These are phyloP conservation scores for Cyanoramphus novaezelandiae DNA, from an alignment of 2,113 vertebrate species.

Conservation along the genomic window DNA sequence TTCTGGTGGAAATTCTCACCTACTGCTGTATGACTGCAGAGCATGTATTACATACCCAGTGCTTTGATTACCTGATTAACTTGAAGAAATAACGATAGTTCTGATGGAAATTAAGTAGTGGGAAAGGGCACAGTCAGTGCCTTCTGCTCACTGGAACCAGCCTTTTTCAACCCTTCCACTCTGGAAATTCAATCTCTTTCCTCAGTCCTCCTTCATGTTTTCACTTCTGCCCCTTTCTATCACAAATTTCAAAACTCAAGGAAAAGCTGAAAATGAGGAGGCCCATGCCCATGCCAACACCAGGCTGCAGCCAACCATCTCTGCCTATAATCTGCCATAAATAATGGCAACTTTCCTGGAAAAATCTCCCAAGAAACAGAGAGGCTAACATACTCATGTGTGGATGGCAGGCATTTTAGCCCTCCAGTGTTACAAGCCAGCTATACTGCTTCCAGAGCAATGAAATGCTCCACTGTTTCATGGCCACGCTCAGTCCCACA, in stretches of 20 bases:
- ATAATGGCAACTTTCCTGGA: not conserved
- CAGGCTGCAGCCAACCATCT: not conserved
- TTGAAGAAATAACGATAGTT: not conserved
- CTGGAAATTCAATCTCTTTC: not conserved
- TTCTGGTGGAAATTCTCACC: not conserved
- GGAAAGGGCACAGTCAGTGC: not conserved
- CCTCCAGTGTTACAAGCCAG: not conserved
- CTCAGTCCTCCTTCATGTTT: not conserved
- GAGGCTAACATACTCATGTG: not conserved
- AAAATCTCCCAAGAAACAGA: not conserved
- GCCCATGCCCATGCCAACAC: no score
- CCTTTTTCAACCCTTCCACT: not conserved
- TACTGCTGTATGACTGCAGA: not conserved
- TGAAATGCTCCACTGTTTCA: not conserved
- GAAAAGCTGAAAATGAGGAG: not conserved
- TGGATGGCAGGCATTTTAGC: not conserved
- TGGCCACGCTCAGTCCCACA: accelerated
- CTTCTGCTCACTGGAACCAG: not conserved
- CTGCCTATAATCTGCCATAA: not conserved
- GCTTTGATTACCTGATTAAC: not conserved
- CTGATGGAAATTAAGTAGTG: not conserved
- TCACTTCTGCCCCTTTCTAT: not conserved
- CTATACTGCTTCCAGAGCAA: not conserved
- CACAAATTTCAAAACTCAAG: not conserved
- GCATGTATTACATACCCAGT: not conserved